These are phyloP conservation scores for Orycteropus afer DNA, from an alignment of 2,113 vertebrate species.

Conservation along the genomic window DNA sequence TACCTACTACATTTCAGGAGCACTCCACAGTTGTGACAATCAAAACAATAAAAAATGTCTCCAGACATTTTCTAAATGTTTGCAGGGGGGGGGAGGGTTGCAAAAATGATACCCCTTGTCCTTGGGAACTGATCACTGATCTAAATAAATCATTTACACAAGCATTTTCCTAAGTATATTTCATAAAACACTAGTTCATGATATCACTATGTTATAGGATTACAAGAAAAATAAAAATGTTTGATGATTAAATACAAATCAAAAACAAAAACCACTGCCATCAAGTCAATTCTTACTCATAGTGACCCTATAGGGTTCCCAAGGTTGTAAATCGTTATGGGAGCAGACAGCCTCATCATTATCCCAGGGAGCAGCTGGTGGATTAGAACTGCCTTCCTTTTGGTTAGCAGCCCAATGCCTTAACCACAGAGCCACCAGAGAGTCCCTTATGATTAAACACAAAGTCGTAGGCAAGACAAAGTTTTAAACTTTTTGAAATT, in stretches of 20 bases:
- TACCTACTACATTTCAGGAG: background rate
- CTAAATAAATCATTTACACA: background rate
- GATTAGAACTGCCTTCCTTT: too few species aligned
- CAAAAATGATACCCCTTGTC: too few species aligned
- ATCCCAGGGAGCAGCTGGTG: too few species aligned
- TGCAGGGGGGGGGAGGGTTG: background rate
- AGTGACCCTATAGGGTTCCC: too few species aligned
- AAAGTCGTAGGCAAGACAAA: background rate
- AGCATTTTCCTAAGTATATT: background rate
- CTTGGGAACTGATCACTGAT: background rate
- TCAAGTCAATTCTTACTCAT: too few species aligned
- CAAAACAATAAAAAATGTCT: constrained; percentile 4
- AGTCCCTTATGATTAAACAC: too few species aligned
- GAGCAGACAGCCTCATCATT: too few species aligned
- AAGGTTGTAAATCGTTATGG: too few species aligned
- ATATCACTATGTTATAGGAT: background rate
- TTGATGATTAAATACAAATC: background rate
- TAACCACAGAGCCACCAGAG: too few species aligned
- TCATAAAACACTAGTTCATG: background rate
- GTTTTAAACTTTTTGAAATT: background rate
- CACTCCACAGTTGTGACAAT: background rate
- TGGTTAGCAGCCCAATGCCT: too few species aligned
- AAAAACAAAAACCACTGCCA: too few species aligned
- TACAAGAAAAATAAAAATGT: background rate
- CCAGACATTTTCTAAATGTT: background rate